Evolutionary conservation across 2,888 invertebrate species (phyloP).

Genomic region (Dynastes tityus): DNA sequence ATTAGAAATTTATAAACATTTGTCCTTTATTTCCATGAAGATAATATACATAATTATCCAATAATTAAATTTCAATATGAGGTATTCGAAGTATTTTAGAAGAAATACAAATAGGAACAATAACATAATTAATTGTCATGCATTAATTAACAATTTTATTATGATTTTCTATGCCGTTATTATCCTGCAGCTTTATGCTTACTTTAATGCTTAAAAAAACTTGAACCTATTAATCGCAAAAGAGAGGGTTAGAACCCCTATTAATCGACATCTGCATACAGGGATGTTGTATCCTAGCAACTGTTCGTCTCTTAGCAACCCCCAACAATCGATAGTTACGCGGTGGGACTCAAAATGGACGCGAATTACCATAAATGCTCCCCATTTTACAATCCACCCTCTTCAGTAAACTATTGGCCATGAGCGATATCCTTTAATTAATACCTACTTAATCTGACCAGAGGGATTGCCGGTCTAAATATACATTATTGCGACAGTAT

Average conservation of each 20-base stretch:
- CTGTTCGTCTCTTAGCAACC: constrained; percentile 58
- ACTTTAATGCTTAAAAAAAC: constrained; percentile 4
- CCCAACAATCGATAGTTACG: constrained; percentile 59
- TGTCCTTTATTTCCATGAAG: too few species aligned
- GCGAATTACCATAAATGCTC: constrained; percentile 60
- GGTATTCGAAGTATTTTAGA: too few species aligned
- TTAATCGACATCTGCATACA: constrained; percentile 56
- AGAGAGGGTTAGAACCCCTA: constrained; percentile 48
- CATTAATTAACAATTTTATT: too few species aligned
- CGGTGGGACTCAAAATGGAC: constrained; percentile 61
- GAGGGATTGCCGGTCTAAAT: constrained; percentile 44
- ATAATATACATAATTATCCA: too few species aligned
- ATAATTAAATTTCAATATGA: too few species aligned
- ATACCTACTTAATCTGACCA: constrained; percentile 53
- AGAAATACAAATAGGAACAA: too few species aligned
- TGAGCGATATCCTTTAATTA: constrained; percentile 53
- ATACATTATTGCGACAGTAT: constrained; percentile 25
- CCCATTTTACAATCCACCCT: constrained; percentile 56
- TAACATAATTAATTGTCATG: too few species aligned
- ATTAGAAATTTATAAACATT: too few species aligned
- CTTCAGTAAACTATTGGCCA: constrained; percentile 56
- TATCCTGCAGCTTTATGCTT: background rate
- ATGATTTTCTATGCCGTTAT: background rate
- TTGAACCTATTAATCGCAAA: constrained; percentile 41
- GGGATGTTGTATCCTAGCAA: constrained; percentile 57